Evolutionary conservation across 2,113 vertebrate genomes (phyloP).

Genomic region (Pterocles orientalis): DNA sequence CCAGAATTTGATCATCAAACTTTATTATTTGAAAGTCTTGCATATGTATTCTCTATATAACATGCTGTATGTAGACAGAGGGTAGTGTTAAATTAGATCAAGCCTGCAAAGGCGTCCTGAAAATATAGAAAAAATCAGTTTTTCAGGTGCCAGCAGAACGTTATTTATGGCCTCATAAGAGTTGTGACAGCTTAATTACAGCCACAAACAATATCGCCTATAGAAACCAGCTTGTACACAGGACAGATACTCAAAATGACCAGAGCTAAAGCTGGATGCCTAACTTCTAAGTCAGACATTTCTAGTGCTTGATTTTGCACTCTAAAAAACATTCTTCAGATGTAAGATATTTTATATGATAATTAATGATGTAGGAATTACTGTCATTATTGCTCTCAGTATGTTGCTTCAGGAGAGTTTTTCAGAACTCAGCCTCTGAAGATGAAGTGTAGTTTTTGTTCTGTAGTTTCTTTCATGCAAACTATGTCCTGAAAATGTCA

Average conservation of each 20-base stretch:
- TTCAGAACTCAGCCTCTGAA: not conserved
- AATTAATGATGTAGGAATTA: conserved; percentile 22
- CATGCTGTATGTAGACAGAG: not conserved
- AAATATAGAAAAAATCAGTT: not conserved
- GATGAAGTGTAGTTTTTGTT: not conserved
- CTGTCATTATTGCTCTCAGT: not conserved
- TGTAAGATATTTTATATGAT: not conserved
- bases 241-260: not conserved
- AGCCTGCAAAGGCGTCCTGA: not conserved
- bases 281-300: not conserved
- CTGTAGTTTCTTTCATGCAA: conserved; percentile 41
- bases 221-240: not conserved
- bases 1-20: not conserved
- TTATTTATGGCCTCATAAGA: not conserved
- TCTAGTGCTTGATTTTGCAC: not conserved
- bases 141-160: not conserved
- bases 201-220: not conserved
- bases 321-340: not conserved
- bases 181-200: not conserved
- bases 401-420: not conserved
- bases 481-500: conserved; percentile 38
- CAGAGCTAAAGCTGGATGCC: not conserved
- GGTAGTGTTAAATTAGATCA: not conserved
- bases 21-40: not conserved
- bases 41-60: not conserved